These are phyloP conservation scores for Heliconius ethilla DNA, from an alignment of 2,888 invertebrate species.

Conservation along the genomic window DNA sequence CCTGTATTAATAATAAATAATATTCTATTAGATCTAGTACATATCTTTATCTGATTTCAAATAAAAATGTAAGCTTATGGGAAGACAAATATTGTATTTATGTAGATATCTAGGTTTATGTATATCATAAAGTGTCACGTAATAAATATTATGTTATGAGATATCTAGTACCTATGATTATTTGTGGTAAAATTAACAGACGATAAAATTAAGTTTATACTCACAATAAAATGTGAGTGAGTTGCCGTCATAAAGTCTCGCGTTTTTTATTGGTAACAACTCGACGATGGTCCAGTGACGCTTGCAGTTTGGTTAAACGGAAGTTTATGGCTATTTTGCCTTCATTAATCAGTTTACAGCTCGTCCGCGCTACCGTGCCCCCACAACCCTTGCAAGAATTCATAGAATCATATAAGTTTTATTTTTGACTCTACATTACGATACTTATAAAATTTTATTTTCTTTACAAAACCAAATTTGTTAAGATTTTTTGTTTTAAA, in stretches of 20 bases:
- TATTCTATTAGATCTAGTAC: neutral
- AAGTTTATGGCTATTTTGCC: constrained; percentile 81
- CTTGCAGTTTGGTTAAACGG: constrained; percentile 82
- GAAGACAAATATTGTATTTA: neutral
- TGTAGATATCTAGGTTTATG: neutral
- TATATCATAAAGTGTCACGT: constrained; percentile 1
- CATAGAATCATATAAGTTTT: neutral
- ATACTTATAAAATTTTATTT: neutral
- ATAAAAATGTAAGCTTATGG: neutral
- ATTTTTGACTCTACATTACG: neutral
- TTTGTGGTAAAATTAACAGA: constrained; percentile 82
- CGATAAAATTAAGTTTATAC: constrained; percentile 83
- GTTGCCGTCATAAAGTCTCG: constrained; percentile 82
- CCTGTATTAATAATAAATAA: too few relatives aligned
- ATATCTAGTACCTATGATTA: constrained; percentile 74
- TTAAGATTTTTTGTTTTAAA: neutral
- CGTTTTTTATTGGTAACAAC: constrained; percentile 81
- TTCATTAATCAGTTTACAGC: constrained; percentile 82
- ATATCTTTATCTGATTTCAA: neutral
- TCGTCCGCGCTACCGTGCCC: constrained; percentile 68
- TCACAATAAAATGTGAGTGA: constrained; percentile 82
- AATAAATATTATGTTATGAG: constrained; percentile 74
- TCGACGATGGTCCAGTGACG: constrained; percentile 75
- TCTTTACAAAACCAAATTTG: neutral
- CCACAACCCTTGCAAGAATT: constrained; percentile 59